Evolutionary conservation across 2,797 vertebrate species (phyloP), one percentile per base, ranked within the genome.

Genomic region (Enteromius mattozi): DNA sequence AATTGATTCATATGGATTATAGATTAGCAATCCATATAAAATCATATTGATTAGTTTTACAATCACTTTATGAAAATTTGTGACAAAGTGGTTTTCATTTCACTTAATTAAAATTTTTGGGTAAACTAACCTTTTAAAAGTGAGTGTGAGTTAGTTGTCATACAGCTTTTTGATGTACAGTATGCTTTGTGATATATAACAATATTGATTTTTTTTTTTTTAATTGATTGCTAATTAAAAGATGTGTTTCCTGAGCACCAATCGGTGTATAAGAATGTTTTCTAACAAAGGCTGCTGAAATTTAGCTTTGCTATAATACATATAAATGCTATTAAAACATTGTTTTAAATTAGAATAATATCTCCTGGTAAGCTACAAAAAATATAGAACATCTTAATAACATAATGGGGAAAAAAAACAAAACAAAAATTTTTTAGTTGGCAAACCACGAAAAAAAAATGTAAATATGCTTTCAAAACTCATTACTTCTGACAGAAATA

Each of bases 401-500:
- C 45, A 45, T 14, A 24, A 45, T 8, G n/a, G 14, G 8, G n/a
- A 24, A 56, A 56, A 30, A 33, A 33, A 33, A 33, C 33, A 33
- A 33, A 33, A 33, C 33, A 33, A 33, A 33, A 33, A 1, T 33
- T 33, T 33, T 33, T 33, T 33, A 33, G 33, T 33, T 33, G 12
- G 7, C 56, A 14, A 27, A 61, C 24, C 0, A n/a, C 12, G 3
- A 13, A 59, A 63, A 63, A 6, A 14, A 24, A 63, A 63, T 4
- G 54, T 63, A 49, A 49, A n/a, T 63, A 63, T 63, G 27, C 61
- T 63, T 30, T 63, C 61, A n/a, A 79, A 51, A 68, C 12, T 37
- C n/a, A 17, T 80, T 54, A 80, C 37, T 80, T 37, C 49, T 56
- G 61, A 45, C 45, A 80, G 42, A 37, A 70, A 3, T 16, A 42